Percentiles rank a stretch among this genome's conserved stretches.
These are phyloP conservation scores for Xanthia icteritia DNA, from an alignment of 2,888 invertebrate species.

Conservation along the genomic window DNA sequence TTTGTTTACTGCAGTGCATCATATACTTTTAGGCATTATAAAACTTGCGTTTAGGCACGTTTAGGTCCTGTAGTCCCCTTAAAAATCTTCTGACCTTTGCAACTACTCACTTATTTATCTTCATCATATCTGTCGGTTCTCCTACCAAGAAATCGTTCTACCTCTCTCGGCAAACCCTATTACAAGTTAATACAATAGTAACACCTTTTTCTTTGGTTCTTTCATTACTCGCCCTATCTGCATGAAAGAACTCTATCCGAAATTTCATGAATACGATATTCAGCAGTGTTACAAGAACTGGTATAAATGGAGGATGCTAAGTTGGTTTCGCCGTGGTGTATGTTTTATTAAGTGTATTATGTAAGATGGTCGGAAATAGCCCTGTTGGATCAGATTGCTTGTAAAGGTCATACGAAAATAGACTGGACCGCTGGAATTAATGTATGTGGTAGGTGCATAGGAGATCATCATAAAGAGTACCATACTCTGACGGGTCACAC, in stretches of 20 bases:
- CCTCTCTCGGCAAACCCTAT: conserved; percentile 19
- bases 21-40: no score
- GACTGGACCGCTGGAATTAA: neutral
- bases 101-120: neutral
- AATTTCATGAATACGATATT: conserved; percentile 57
- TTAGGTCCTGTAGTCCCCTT: no score
- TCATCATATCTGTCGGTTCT: neutral
- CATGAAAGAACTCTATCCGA: conserved; percentile 1
- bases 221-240: conserved; percentile 24
- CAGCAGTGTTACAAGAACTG: conserved; percentile 19
- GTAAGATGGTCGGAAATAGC: conserved; percentile 24
- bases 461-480: neutral
- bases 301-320: conserved; percentile 8
- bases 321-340: neutral
- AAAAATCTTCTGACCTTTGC: no score
- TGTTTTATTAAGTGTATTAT: conserved; percentile 40
- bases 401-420: conserved; percentile 40
- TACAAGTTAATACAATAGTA: conserved; percentile 45
- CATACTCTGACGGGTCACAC: neutral
- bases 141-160: neutral
- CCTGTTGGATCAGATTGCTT: conserved; percentile 1
- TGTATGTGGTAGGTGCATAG: neutral
- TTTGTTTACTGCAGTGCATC: no score
- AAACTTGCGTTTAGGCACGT: no score
- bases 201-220: conserved; percentile 5